Base-by-base conservation (phyloP, 2,888 invertebrate species). In the Idaea aversata region DNA sequence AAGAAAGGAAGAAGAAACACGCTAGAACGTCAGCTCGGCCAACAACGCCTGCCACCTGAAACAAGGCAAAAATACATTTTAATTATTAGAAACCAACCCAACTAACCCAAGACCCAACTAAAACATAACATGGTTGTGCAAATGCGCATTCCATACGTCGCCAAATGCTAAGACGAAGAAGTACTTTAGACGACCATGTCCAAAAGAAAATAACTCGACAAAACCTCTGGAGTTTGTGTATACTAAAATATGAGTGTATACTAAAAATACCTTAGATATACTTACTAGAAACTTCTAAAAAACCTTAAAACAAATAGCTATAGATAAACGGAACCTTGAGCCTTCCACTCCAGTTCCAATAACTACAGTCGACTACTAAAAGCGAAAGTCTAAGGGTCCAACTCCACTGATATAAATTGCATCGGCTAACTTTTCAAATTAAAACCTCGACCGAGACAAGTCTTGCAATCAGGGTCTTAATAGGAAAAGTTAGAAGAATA, bases 11-110 rank as follows among this genome's bases (percentile, higher is more conserved):
- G 90, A 97, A 97, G 61, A 97, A 93, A 77, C 97, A 96, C 5
- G 97, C 97, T 66, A 98, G 89, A 3, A 98, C 95, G 85, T 98
- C 98, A 5, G 98, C 98, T 78, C 98, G 92, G 0, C 98, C 98
- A 0, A 98, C 98, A 67, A 97, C 95, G 66, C 97, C 97, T 1
- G 97, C 96, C 66, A 98, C 97, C 97, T 97, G 94, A 0, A 72
- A 73, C 61, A 35, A 68, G 62, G 1, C 6, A 47, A 47, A 47
- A 7, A 47, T 4, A 7, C 13, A 10, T 10, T 47, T 47, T 13
- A 13, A 47, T 38, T 13, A 47, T 13, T 6, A 7, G 47, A 13
- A 3, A 6, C n/a, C n/a, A n/a, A n/a, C n/a, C n/a, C n/a, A n/a
- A n/a, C n/a, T n/a, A n/a, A n/a, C n/a, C n/a, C 2, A 25, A 25